phyloP scores from a whole-genome alignment of 2,888 invertebrate species.

The Athalia rosae region DNA sequence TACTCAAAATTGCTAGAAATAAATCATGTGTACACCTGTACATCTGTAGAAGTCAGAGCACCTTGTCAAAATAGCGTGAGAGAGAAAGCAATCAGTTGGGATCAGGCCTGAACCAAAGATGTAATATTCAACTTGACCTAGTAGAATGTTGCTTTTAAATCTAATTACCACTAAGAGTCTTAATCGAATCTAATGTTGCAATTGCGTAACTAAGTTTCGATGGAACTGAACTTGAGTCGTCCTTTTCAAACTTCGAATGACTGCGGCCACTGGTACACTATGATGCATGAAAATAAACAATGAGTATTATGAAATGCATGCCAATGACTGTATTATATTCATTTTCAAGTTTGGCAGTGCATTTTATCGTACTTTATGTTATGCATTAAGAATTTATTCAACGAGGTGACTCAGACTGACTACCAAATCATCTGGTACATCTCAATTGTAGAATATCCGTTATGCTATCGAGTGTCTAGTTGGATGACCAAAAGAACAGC shows the following conservation, averaged over 20 bases:
- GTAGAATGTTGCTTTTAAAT: conserved; percentile 10
- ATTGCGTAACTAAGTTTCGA: not conserved
- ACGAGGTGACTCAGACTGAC: conserved; percentile 28
- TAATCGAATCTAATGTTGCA: conserved; percentile 5
- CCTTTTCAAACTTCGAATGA: not conserved
- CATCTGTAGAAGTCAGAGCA: not conserved
- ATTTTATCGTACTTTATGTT: not conserved
- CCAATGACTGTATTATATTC: not conserved
- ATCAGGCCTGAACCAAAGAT: conserved; percentile 12
- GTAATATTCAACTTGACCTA: conserved; percentile 1
- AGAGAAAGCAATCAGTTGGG: not conserved
- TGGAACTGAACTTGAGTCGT: not conserved
- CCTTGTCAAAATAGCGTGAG: not conserved
- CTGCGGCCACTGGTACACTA: not conserved
- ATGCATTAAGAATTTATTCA: not conserved
- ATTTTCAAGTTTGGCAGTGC: not conserved
- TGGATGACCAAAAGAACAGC: conserved; percentile 23
- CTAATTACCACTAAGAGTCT: conserved; percentile 19
- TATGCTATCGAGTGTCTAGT: conserved; percentile 23
- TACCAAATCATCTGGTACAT: not conserved
- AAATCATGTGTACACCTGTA: too few relatives aligned
- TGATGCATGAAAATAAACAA: not conserved
- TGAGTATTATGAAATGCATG: not conserved
- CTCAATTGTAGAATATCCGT: conserved; percentile 8
- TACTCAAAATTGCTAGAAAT: too few relatives aligned